These are phyloP conservation scores for Rhizoglyphus robini DNA, from an alignment of 1,140 invertebrate species.

Conservation along the genomic window DNA sequence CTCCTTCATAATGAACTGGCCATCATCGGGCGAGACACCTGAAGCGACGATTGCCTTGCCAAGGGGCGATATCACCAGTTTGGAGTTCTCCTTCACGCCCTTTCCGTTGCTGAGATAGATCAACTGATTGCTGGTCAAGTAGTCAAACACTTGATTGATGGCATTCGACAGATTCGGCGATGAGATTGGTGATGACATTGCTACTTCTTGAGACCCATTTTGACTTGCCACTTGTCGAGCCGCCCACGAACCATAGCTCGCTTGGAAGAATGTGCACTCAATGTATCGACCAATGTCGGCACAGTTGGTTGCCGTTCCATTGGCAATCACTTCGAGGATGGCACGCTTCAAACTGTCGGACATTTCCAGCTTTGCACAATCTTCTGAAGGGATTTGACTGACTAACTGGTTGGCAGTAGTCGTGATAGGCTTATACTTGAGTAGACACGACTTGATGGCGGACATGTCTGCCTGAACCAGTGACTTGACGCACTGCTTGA, in stretches of 20 bases:
- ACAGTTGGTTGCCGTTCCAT: slow-evolving; percentile 57
- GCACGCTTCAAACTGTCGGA: slow-evolving; percentile 44
- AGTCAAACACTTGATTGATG: slow-evolving; percentile 1
- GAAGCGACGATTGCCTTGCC: slow-evolving; percentile 83
- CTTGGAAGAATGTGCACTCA: slow-evolving; percentile 55
- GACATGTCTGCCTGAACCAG: slow-evolving; percentile 53
- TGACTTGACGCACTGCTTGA: slow-evolving; percentile 44
- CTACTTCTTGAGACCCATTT: neutral
- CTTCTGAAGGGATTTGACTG: neutral
- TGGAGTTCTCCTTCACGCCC: slow-evolving; percentile 39
- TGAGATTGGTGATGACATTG: neutral
- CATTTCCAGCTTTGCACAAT: slow-evolving; percentile 30
- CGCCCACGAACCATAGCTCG: slow-evolving; percentile 9
- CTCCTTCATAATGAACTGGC: slow-evolving; percentile 70
- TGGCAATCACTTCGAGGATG: slow-evolving; percentile 63
- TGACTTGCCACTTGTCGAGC: neutral
- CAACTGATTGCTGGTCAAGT: neutral
- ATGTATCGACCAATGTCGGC: slow-evolving; percentile 61
- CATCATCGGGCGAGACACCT: slow-evolving; percentile 79
- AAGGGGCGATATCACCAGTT: slow-evolving; percentile 56
- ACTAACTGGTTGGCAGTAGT: slow-evolving; percentile 37
- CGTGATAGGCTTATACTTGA: slow-evolving; percentile 32
- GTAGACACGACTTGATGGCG: slow-evolving; percentile 67
- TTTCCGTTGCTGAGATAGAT: neutral
- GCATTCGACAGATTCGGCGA: neutral